Evolutionary conservation across 2,888 invertebrate genomes (phyloP).

Genomic region (Gortyna flavago): DNA sequence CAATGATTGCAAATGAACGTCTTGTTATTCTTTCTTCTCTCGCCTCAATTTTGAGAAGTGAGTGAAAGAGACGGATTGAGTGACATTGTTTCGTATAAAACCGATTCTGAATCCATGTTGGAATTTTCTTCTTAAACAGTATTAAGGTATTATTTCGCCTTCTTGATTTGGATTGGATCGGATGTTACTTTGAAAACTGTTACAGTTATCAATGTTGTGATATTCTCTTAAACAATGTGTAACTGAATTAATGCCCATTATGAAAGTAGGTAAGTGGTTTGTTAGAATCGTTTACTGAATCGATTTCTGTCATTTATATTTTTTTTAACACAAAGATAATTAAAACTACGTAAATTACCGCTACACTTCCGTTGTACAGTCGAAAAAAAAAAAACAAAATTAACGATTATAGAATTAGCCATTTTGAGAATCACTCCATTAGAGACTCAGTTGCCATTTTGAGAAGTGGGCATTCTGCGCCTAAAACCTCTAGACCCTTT

Average conservation of each 20-base stretch:
- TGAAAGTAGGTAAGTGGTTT: not conserved
- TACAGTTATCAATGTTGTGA: not conserved
- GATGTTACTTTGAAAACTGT: not conserved
- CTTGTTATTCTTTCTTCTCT: slow-evolving; percentile 37
- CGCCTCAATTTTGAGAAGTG: slow-evolving; percentile 27
- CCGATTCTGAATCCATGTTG: slow-evolving; percentile 49
- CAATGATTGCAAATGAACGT: slow-evolving; percentile 57
- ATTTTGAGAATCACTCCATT: no score
- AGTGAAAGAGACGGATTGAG: slow-evolving; percentile 41
- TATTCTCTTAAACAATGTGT: not conserved
- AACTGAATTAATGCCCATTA: not conserved
- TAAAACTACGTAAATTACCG: no score
- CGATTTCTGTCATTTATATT: not conserved
- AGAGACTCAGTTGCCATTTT: no score
- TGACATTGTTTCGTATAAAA: slow-evolving; percentile 43
- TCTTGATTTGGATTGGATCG: not conserved
- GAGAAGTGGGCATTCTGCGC: no score
- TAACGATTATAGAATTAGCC: no score
- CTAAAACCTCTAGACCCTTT: no score
- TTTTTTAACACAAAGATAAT: no score
- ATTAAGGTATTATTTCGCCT: not conserved
- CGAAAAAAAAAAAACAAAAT: not conserved
- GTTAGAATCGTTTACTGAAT: not conserved
- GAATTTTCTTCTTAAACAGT: slow-evolving; percentile 22
- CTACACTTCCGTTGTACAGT: no score